Evolutionary conservation across 2,888 invertebrate species (phyloP).

Genomic region (Hyles lineata): DNA sequence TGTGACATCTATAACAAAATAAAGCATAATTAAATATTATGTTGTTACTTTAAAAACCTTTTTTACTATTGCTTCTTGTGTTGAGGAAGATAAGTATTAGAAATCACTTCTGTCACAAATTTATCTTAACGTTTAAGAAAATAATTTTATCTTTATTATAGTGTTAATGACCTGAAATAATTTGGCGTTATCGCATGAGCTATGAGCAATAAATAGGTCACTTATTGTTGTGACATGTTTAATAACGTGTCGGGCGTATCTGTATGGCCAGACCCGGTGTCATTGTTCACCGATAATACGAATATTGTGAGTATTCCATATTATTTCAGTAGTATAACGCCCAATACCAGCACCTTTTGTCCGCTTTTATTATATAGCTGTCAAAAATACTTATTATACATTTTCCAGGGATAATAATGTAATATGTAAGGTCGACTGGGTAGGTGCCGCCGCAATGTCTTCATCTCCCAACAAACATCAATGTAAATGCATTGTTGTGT

Average conservation of each 20-base stretch:
- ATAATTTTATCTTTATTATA: conserved; percentile 31
- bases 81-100: not conserved
- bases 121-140: conserved; percentile 12
- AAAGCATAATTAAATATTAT: too few species aligned
- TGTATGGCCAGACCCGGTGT: not conserved
- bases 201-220: conserved; percentile 77
- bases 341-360: too few species aligned
- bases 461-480: too few species aligned
- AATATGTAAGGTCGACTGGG: too few species aligned
- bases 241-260: conserved; percentile 57
- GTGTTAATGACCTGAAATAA: conserved; percentile 76
- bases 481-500: too few species aligned
- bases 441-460: too few species aligned
- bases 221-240: conserved; percentile 66
- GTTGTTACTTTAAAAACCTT: too few species aligned
- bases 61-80: too few species aligned
- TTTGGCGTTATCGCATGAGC: conserved; percentile 68
- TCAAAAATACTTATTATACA: too few species aligned
- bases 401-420: too few species aligned
- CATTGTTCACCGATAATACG: conserved; percentile 8
- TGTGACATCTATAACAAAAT: too few species aligned
- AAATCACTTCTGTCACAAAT: not conserved
- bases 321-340: not conserved
- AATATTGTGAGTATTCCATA: not conserved
- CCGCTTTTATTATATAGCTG: too few species aligned